Base-by-base conservation (phyloP, 2,888 invertebrate species). In the Cosmopolites sordidus region DNA sequence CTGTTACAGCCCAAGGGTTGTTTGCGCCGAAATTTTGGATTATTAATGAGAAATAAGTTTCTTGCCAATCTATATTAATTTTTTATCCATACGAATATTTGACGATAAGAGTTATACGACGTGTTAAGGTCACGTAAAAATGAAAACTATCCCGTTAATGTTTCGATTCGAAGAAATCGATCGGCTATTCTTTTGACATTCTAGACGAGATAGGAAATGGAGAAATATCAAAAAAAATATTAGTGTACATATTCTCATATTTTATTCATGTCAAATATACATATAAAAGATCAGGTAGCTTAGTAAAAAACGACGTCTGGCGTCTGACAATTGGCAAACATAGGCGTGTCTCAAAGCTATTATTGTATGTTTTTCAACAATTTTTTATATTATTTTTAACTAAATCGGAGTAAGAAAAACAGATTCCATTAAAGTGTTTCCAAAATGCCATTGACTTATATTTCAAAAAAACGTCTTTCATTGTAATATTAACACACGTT, bases 211-310 rank as follows among this genome's bases (percentile, higher is more conserved):
- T 3, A 2, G 22, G 43, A 41, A 45, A n/a, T 12, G 40, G 22
- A 41, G 17, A 40, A 40, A 16, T 12, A 5, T 8, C 16, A 16
- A 14, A 16, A 9, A 40, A 40, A 40, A 45, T 51, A 45, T 51
- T 39, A 41, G 44, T 38, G 27, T 14, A 16, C 9, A 8, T 33
- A 38, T 17, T 12, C 27, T 51, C 45, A 53, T 53, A 48, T 53
- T 53, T 53, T 53, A 53, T 53, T 53, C 53, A 53, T 53, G 27
- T 29, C 15, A n/a, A 44, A 44, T 48, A 48, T 44, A 37, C 48
- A 53, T 53, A 48, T 40, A 48, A 46, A 33, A 41, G 42, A 52
- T 47, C 38, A 48, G 46, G 27, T 30, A 46, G 33, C 48, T 42
- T 48, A 48, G 44, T 5, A 17, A 30, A 17, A 16, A 33, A 4